Base-by-base conservation (phyloP, 2,113 vertebrate species). In the Todiramphus saurophagus region DNA sequence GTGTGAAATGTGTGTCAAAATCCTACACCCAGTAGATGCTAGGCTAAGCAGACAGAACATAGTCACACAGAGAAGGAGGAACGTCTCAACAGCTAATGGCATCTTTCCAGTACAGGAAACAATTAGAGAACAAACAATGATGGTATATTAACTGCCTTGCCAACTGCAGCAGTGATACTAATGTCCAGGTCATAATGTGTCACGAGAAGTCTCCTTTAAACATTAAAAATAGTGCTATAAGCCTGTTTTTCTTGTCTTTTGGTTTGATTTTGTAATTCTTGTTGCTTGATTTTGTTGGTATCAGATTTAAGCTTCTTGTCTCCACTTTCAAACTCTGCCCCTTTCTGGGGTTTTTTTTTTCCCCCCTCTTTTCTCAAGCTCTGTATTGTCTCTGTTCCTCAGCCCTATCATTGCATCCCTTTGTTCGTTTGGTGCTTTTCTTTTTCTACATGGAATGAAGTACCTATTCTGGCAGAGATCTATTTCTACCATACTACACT, bases 81-180 rank as follows among this genome's bases (percentile, higher is more conserved):
- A 95, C 94, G 73, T 96, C 92, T 91, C 89, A 92, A 66, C 30
- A 95, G 82, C 74, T 87, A 74, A 81, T 96, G 90, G 87, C 90
- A 89, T 72, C 60, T 74, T 77, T 89, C 89, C 96, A 95, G 64
- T 66, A 97, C 86, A 96, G 90, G 95, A 97, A 95, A 96, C 91
- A 97, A 95, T 96, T 92, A 96, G 87, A 94, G 90, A 96, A 92
- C 86, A 97, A 96, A 96, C 92, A 93, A 63, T 69, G 72, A 91
- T 92, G 66, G 87, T 95, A 79, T 88, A 96, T 74, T 88, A 95
- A 81, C 46, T 95, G 69, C 79, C 86, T 92, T 95, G 96, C 85
- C 96, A 96, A 83, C 92, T 83, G 56, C 60, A 95, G 78, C 85
- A 94, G 51, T 50, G 85, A 94, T 95, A 83, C 75, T 84, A 95